Evolutionary conservation across 2,113 vertebrate species (phyloP), one percentile per base, ranked within the genome.

Genomic region (Felis chaus): DNA sequence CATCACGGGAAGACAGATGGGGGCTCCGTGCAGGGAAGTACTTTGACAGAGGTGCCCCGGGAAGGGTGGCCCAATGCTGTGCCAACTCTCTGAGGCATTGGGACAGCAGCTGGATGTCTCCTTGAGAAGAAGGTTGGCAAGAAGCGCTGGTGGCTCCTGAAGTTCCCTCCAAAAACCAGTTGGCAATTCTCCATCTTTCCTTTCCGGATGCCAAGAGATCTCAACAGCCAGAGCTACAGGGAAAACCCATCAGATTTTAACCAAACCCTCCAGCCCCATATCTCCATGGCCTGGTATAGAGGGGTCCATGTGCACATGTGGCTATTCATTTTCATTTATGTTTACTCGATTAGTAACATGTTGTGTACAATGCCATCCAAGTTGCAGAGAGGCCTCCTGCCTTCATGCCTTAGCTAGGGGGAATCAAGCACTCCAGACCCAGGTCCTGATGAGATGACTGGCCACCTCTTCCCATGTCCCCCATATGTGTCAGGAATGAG

Each of bases 61-160:
- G 48, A 81, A 85, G 57, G 33, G 15, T 3, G 3, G 18, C 31
- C 69, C 25, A 2, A 18, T 11, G 13, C 29, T 3, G 0, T 1
- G 15, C 16, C 15, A 33, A 57, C 53, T 53, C 11, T 41, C 11
- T 41, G 33, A 88, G 63, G 33, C 14, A 4, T n/a, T 10, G 3
- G 12, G 78, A 80, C 8, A 18, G 50, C 71, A 50, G 27, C 13
- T 9, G 25, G 7, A 16, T 6, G 7, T 53, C 63, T 74, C 57
- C 73, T 13, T 14, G 13, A 57, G 55, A 41, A 61, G 27, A 39
- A 74, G n/a, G 12, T 6, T 29, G 5, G 73, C 2, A 3, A 91
- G 15, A 29, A 97, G 27, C 45, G 21, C 25, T 50, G n/a, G 21
- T 13, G 29, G 8, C 41, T 81, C 25, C 41, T 66, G 27, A n/a